phyloP scores from a whole-genome alignment of 2,113 vertebrate genomes.

The Silurus asotus region DNA sequence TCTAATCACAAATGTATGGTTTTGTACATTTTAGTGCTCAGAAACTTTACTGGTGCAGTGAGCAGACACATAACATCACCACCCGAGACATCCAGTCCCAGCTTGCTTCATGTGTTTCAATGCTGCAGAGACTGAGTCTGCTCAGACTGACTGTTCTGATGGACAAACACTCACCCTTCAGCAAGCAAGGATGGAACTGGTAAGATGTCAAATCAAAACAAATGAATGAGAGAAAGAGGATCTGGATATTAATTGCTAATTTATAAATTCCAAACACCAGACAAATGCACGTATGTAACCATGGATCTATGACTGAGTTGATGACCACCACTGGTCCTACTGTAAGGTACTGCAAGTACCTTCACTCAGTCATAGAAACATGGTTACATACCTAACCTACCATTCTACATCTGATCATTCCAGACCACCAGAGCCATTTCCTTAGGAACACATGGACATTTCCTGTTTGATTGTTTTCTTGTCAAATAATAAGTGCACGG shows the following conservation, averaged over 20 bases:
- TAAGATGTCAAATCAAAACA: conserved; percentile 63
- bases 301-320: not conserved
- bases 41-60: conserved; percentile 68
- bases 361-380: not conserved
- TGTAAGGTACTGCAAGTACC: not conserved
- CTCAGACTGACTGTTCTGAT: conserved; percentile 83
- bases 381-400: not conserved
- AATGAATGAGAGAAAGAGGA: conserved; percentile 33
- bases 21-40: conserved; percentile 60
- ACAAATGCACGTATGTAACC: conserved; percentile 5
- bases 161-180: conserved; percentile 85
- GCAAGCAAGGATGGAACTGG: conserved; percentile 90
- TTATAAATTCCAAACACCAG: conserved; percentile 53
- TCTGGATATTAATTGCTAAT: conserved; percentile 60
- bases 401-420: not conserved
- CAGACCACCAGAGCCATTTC: not conserved
- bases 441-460: not conserved
- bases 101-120: conserved; percentile 74
- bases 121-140: conserved; percentile 80
- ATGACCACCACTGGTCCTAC: not conserved
- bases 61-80: conserved; percentile 63
- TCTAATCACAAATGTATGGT: not conserved
- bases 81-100: conserved; percentile 64
- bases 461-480: no score
- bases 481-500: no score